Percentiles rank a stretch among this genome's conserved stretches.
Conservation (phyloP, 1,140 invertebrate genomes). For the Formica exsecta region DNA sequence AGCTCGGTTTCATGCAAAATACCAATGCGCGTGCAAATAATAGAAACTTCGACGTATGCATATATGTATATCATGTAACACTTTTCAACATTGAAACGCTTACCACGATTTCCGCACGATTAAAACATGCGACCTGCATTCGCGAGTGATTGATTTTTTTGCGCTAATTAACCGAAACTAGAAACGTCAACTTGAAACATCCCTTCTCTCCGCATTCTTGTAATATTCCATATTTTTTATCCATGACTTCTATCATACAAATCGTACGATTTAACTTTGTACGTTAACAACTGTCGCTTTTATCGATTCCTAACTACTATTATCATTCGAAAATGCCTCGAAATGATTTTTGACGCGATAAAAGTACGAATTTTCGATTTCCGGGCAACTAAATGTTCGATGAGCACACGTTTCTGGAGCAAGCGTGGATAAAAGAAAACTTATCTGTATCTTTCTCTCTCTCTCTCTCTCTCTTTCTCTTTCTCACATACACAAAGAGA, state of each 20-base stretch:
- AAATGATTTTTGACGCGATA: neutral
- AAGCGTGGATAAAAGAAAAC: conserved; percentile 52
- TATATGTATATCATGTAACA: neutral
- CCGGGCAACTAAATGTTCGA: neutral
- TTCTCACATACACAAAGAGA: conserved; percentile 43
- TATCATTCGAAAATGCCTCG: neutral
- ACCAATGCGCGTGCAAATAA: conserved; percentile 14
- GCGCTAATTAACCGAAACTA: neutral
- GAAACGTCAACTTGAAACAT: neutral
- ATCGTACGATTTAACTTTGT: neutral
- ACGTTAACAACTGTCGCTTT: neutral
- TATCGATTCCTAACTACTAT: neutral
- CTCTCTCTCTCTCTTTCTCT: conserved; percentile 1
- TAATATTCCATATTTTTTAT: too few relatives aligned
- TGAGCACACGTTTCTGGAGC: conserved; percentile 1
- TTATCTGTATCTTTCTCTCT: conserved; percentile 31
- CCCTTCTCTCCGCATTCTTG: neutral
- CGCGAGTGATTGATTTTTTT: conserved; percentile 26
- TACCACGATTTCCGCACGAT: conserved; percentile 22
- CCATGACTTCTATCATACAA: neutral
- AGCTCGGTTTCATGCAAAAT: conserved; percentile 2
- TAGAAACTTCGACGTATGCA: conserved; percentile 14
- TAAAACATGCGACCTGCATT: conserved; percentile 31
- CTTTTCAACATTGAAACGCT: conserved; percentile 15
- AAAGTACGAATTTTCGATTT: neutral